phyloP scores from a whole-genome alignment of 2,113 vertebrate species.

The Dicentrarchus labrax region DNA sequence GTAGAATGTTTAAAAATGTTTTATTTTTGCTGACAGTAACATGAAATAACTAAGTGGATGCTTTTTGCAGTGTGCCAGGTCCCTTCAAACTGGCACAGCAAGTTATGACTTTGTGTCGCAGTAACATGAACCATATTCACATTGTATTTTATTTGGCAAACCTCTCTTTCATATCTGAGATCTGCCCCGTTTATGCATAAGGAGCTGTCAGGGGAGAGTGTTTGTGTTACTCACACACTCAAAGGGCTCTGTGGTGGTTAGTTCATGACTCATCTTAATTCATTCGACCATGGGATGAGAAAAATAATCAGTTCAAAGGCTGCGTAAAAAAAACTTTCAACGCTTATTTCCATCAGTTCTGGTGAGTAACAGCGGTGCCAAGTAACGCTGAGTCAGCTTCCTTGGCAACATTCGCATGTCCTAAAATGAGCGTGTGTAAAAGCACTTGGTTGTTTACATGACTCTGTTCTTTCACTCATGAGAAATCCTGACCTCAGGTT shows the following conservation, averaged over 20 bases:
- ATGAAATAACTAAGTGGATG: neutral
- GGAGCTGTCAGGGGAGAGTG: conserved; percentile 10
- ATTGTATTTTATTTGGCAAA: conserved; percentile 53
- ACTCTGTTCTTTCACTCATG: conserved; percentile 47
- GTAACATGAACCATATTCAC: conserved; percentile 28
- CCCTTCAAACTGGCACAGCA: conserved; percentile 13
- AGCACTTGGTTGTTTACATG: conserved; percentile 46
- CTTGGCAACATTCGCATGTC: conserved; percentile 36
- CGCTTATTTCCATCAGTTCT: conserved; percentile 56
- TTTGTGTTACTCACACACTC: conserved; percentile 56
- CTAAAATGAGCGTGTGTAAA: conserved; percentile 42
- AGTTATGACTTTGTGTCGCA: conserved; percentile 11
- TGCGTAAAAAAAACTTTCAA: conserved; percentile 35
- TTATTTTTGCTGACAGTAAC: neutral
- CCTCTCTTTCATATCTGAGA: conserved; percentile 31
- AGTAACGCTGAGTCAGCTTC: conserved; percentile 69
- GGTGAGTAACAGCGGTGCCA: conserved; percentile 62
- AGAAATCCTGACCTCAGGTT: conserved; percentile 55
- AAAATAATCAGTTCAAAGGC: conserved; percentile 37
- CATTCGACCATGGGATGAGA: conserved; percentile 45
- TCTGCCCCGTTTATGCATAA: conserved; percentile 35
- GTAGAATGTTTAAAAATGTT: neutral
- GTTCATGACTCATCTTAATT: conserved; percentile 66
- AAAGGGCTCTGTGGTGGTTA: conserved; percentile 18
- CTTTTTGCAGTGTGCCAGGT: neutral